Evolutionary conservation across 2,113 vertebrate species (phyloP).

Genomic region (Amphiprion ocellaris): DNA sequence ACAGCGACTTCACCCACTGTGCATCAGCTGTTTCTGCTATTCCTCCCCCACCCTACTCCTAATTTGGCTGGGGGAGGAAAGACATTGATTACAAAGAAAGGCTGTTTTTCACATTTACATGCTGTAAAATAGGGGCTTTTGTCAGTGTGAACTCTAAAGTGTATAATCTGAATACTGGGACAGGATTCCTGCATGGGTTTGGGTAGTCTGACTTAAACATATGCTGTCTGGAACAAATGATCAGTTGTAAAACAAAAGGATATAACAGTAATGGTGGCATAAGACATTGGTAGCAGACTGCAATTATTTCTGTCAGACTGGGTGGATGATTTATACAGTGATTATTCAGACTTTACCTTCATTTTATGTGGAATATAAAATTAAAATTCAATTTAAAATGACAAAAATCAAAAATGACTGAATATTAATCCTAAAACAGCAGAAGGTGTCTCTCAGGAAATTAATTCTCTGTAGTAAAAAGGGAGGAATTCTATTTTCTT

Average conservation of each 20-base stretch:
- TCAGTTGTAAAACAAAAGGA: slow-evolving; percentile 42
- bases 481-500: slow-evolving; percentile 25
- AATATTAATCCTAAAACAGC: background rate
- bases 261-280: slow-evolving; percentile 31
- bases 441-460: background rate
- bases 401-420: background rate
- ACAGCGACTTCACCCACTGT: slow-evolving; percentile 73
- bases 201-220: slow-evolving; percentile 32
- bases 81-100: slow-evolving; percentile 68
- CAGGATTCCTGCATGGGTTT: background rate
- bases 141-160: slow-evolving; percentile 21
- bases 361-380: slow-evolving; percentile 1
- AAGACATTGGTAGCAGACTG: slow-evolving; percentile 26
- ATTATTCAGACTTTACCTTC: slow-evolving; percentile 15
- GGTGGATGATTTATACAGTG: slow-evolving; percentile 26
- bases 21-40: slow-evolving; percentile 79
- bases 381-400: background rate
- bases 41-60: slow-evolving; percentile 71
- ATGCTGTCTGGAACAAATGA: slow-evolving; percentile 37
- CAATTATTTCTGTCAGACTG: slow-evolving; percentile 30
- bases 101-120: slow-evolving; percentile 46
- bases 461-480: background rate
- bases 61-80: slow-evolving; percentile 73
- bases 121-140: slow-evolving; percentile 31
- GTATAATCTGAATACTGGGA: slow-evolving; percentile 1